Percentiles rank a stretch among this genome's conserved stretches.
Evolutionary conservation across 1,140 invertebrate species (phyloP).

Genomic region (Nixonia krombeini): DNA sequence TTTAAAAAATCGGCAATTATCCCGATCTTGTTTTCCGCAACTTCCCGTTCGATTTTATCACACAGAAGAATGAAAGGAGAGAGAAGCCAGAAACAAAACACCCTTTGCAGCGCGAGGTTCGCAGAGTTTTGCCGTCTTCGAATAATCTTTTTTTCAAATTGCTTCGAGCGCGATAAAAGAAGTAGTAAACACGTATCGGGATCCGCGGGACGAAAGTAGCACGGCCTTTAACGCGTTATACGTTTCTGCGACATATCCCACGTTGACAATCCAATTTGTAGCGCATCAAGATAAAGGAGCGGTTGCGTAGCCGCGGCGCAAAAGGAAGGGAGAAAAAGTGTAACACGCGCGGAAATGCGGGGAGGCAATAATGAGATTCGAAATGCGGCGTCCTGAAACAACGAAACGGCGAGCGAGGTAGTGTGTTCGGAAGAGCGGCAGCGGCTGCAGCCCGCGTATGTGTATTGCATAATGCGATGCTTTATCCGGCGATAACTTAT

Average conservation of each 20-base stretch:
- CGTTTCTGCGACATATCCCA: constrained; percentile 34
- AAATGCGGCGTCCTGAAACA: constrained; percentile 53
- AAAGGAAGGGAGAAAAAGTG: constrained; percentile 14
- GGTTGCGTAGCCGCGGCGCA: neutral
- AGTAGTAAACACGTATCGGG: constrained; percentile 1
- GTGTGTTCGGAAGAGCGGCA: constrained; percentile 36
- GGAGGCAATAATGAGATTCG: constrained; percentile 56
- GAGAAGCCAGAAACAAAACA: too few relatives aligned
- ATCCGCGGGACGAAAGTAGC: neutral
- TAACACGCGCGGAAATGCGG: constrained; percentile 16
- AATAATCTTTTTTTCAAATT: too few relatives aligned
- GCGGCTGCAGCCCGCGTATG: constrained; percentile 33
- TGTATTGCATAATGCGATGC: constrained; percentile 62
- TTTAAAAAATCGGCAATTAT: too few relatives aligned
- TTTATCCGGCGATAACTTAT: constrained; percentile 65
- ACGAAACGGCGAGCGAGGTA: constrained; percentile 29
- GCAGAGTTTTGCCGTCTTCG: too few relatives aligned
- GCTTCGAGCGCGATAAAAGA: constrained; percentile 28
- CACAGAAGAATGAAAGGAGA: too few relatives aligned
- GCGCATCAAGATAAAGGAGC: constrained; percentile 49
- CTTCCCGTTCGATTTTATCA: too few relatives aligned
- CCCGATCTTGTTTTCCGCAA: too few relatives aligned
- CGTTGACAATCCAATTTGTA: constrained; percentile 62
- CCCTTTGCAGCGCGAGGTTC: too few relatives aligned
- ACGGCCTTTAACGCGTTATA: constrained; percentile 31